These are phyloP conservation scores for Rugalucina vietnamica DNA, from an alignment of 2,888 invertebrate genomes.

Conservation along the genomic window DNA sequence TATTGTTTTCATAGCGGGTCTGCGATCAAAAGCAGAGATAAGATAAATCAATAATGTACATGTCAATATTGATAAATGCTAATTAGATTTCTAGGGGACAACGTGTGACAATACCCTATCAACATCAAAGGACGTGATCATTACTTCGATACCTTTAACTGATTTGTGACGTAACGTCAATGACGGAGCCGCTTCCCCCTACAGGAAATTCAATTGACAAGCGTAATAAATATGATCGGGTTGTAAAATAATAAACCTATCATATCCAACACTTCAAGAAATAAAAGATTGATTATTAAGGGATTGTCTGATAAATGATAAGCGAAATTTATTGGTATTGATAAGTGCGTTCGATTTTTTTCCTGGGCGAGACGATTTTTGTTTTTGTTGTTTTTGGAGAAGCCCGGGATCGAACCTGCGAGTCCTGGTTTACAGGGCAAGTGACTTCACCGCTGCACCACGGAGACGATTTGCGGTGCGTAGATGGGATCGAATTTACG, in stretches of 20 bases:
- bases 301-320: neutral
- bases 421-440: too few relatives aligned
- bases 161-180: neutral
- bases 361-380: too few relatives aligned
- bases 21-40: too few relatives aligned
- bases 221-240: neutral
- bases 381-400: too few relatives aligned
- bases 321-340: neutral
- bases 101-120: neutral
- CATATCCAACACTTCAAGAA: neutral
- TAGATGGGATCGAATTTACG: too few relatives aligned
- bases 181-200: too few relatives aligned
- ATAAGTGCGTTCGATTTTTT: neutral
- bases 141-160: neutral
- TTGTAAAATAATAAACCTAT: neutral
- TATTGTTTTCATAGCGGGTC: too few relatives aligned
- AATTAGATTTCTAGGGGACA: neutral
- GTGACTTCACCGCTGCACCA: too few relatives aligned
- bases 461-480: too few relatives aligned
- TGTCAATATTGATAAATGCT: conserved; percentile 11
- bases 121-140: neutral
- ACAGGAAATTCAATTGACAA: too few relatives aligned
- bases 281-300: neutral
- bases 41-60: too few relatives aligned
- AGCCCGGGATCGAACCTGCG: too few relatives aligned